These are phyloP conservation scores for Pterocles burchelli DNA, from an alignment of 2,113 vertebrate genomes.

Conservation along the genomic window DNA sequence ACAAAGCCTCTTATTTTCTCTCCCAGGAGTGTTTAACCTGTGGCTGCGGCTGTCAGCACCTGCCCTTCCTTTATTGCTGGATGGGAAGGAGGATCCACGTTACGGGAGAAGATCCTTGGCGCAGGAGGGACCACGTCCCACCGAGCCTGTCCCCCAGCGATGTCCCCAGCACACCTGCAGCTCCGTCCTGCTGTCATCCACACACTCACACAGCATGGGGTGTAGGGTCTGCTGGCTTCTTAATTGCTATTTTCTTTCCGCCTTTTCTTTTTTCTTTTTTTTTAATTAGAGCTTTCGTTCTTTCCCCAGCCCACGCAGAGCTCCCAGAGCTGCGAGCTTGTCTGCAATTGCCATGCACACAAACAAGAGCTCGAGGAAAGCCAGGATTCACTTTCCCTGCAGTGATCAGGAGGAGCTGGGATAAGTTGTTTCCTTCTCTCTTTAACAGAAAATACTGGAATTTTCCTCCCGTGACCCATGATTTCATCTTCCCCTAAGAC, in stretches of 20 bases:
- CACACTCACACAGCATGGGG: background rate
- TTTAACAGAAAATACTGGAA: background rate
- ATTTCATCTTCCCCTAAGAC: background rate
- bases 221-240: background rate
- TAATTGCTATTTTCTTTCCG: constrained; percentile 14
- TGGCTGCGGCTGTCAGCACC: background rate
- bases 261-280: background rate
- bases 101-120: background rate
- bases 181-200: background rate
- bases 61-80: background rate
- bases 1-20: background rate
- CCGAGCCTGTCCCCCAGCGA: background rate
- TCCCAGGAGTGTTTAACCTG: background rate
- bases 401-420: background rate
- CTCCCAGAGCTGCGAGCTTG: background rate
- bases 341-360: background rate
- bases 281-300: constrained; percentile 22
- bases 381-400: background rate
- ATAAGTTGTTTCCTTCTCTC: background rate
- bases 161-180: background rate
- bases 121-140: background rate
- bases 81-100: background rate
- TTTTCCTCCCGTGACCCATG: background rate
- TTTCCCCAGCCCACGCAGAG: constrained; percentile 17
- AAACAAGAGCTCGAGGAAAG: background rate